phyloP scores from a whole-genome alignment of 1,140 invertebrate species.

The Leptestheria dahalacensis region DNA sequence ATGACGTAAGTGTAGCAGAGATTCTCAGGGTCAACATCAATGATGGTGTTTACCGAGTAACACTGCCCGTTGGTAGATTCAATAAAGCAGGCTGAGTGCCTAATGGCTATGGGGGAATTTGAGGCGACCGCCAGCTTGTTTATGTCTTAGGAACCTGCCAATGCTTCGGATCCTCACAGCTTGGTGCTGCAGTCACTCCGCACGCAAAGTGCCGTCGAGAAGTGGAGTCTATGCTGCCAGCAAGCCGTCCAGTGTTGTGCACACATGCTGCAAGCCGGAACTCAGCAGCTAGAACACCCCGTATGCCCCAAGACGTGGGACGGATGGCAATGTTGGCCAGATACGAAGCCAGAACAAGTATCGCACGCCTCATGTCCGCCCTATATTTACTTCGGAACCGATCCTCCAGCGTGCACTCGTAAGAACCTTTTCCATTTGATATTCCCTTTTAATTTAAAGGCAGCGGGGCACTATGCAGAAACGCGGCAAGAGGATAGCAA shows the following conservation, averaged over 20 bases:
- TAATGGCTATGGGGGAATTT: not conserved
- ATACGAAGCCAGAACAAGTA: constrained; percentile 19
- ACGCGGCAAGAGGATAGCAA: too few relatives aligned
- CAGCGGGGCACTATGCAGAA: too few relatives aligned
- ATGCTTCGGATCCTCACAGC: constrained; percentile 12
- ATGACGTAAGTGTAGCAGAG: too few relatives aligned
- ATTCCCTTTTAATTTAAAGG: not conserved
- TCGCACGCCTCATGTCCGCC: constrained; percentile 24
- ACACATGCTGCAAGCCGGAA: constrained; percentile 15
- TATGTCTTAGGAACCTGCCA: constrained; percentile 15
- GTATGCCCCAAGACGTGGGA: constrained; percentile 32
- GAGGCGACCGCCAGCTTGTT: not conserved
- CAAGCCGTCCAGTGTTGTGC: constrained; percentile 23
- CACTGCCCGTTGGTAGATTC: too few relatives aligned
- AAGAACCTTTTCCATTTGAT: constrained; percentile 19
- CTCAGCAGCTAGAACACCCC: constrained; percentile 1
- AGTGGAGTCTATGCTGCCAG: constrained; percentile 24
- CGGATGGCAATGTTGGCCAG: constrained; percentile 33
- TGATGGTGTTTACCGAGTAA: too few relatives aligned
- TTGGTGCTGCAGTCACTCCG: constrained; percentile 19
- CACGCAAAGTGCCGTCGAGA: constrained; percentile 15
- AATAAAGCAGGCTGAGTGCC: too few relatives aligned
- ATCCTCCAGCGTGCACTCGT: constrained; percentile 26
- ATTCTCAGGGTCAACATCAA: too few relatives aligned
- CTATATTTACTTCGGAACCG: constrained; percentile 27